Evolutionary conservation across 2,888 invertebrate species (phyloP).

Genomic region (Epirrhoe alternata): DNA sequence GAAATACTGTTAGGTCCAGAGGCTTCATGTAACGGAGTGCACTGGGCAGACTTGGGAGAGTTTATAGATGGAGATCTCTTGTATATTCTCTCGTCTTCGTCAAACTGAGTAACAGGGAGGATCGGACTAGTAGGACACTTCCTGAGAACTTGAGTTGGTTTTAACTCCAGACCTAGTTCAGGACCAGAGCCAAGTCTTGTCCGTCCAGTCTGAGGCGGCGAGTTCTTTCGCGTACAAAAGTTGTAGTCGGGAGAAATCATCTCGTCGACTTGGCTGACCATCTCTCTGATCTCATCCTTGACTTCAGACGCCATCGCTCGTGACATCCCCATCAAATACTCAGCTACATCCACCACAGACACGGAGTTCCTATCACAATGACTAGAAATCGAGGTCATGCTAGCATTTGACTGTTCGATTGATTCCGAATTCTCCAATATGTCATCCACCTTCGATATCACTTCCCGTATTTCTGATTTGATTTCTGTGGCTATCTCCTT

Average conservation of each 20-base stretch:
- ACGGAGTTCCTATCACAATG: slow-evolving; percentile 88
- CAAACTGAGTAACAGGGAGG: slow-evolving; percentile 62
- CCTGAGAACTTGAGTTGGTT: slow-evolving; percentile 61
- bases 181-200: slow-evolving; percentile 76
- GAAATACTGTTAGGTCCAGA: slow-evolving; percentile 79
- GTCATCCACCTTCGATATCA: slow-evolving; percentile 92
- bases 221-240: slow-evolving; percentile 70
- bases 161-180: slow-evolving; percentile 73
- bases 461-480: slow-evolving; percentile 92
- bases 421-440: slow-evolving; percentile 89
- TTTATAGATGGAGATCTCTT: slow-evolving; percentile 66
- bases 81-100: slow-evolving; percentile 67
- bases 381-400: slow-evolving; percentile 84
- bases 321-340: slow-evolving; percentile 91
- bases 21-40: slow-evolving; percentile 74
- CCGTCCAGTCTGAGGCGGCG: slow-evolving; percentile 76
- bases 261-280: slow-evolving; percentile 90
- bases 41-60: slow-evolving; percentile 76
- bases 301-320: slow-evolving; percentile 92
- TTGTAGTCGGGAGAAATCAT: slow-evolving; percentile 84
- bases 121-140: slow-evolving; percentile 82
- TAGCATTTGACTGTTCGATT: slow-evolving; percentile 81
- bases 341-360: slow-evolving; percentile 90
- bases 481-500: slow-evolving; percentile 92
- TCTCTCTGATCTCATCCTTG: slow-evolving; percentile 90